Conservation (phyloP, 2,888 invertebrate species). For the Drosophila yooni region DNA sequence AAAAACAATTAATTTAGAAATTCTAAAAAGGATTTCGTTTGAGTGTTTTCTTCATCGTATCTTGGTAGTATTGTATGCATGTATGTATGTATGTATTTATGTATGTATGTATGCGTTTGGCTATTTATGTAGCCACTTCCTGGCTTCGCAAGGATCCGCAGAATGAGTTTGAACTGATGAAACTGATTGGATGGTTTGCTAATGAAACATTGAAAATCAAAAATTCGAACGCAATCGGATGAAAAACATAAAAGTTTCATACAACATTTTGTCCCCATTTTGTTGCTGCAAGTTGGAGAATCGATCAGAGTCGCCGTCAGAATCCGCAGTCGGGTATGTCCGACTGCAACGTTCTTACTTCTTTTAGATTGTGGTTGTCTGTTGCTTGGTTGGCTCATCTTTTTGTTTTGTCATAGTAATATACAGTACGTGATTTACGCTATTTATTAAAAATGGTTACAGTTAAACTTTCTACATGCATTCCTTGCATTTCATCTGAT, state of each 20-base stretch:
- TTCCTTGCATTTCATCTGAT: background rate
- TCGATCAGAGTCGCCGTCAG: background rate
- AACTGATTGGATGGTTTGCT: background rate
- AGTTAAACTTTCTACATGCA: slow-evolving; percentile 15
- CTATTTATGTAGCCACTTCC: background rate
- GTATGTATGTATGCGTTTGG: background rate
- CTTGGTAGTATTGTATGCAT: background rate
- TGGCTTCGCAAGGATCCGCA: background rate
- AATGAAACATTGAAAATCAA: background rate
- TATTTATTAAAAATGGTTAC: slow-evolving; percentile 23
- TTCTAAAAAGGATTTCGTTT: slow-evolving; percentile 38
- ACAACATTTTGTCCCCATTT: background rate
- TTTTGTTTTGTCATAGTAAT: slow-evolving; percentile 9
- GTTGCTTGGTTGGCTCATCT: slow-evolving; percentile 2
- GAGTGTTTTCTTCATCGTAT: slow-evolving; percentile 5
- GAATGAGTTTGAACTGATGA: background rate
- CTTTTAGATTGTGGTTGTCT: slow-evolving; percentile 2
- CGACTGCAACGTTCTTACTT: background rate
- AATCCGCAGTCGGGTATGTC: background rate
- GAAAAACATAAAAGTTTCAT: background rate
- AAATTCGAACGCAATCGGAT: background rate
- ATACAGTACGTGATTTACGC: slow-evolving; percentile 17
- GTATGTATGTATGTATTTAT: slow-evolving; percentile 1
- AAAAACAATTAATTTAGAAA: slow-evolving; percentile 47
- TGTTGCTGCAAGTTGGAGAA: background rate